Evolutionary conservation across 2,113 vertebrate genomes (phyloP).

Genomic region (Nansenia antarctica): DNA sequence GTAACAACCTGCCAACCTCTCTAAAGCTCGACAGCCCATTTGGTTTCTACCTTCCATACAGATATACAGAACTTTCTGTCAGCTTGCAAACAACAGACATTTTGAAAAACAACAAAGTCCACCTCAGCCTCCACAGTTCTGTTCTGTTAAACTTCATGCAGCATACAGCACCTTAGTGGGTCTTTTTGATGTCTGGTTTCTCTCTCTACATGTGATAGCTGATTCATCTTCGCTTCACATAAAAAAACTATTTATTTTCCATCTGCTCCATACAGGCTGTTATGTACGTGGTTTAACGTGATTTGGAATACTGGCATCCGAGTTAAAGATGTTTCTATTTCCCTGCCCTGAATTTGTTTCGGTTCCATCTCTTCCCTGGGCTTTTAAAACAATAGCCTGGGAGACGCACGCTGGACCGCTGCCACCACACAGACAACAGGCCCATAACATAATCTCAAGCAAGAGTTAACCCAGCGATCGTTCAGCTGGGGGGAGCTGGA

Average conservation of each 20-base stretch:
- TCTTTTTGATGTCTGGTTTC: constrained; percentile 50
- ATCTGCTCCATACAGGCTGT: constrained; percentile 40
- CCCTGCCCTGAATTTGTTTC: constrained; percentile 53
- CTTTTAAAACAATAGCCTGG: constrained; percentile 64
- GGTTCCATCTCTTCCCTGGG: constrained; percentile 53
- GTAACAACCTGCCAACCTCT: no score
- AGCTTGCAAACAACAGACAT: constrained; percentile 37
- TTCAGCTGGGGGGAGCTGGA: constrained; percentile 55
- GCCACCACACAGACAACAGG: constrained; percentile 62
- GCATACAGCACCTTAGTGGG: constrained; percentile 20
- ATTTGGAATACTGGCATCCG: constrained; percentile 56
- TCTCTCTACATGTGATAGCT: constrained; percentile 46
- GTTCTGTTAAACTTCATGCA: constrained; percentile 33
- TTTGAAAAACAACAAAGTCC: constrained; percentile 37
- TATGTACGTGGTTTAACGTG: constrained; percentile 53
- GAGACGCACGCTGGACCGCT: constrained; percentile 49
- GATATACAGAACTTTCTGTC: not conserved
- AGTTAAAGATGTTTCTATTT: constrained; percentile 53
- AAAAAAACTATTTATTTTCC: constrained; percentile 61
- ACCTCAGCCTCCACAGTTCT: constrained; percentile 2
- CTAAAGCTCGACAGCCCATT: no score
- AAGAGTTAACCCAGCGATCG: constrained; percentile 55
- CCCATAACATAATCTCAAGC: constrained; percentile 64
- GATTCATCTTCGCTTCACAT: constrained; percentile 35
- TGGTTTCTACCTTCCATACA: not conserved